A percentile compares a stretch with the other conserved stretches of the same genome.
These are phyloP conservation scores for Spicauda simplicius DNA, from an alignment of 2,888 invertebrate species.

Conservation along the genomic window DNA sequence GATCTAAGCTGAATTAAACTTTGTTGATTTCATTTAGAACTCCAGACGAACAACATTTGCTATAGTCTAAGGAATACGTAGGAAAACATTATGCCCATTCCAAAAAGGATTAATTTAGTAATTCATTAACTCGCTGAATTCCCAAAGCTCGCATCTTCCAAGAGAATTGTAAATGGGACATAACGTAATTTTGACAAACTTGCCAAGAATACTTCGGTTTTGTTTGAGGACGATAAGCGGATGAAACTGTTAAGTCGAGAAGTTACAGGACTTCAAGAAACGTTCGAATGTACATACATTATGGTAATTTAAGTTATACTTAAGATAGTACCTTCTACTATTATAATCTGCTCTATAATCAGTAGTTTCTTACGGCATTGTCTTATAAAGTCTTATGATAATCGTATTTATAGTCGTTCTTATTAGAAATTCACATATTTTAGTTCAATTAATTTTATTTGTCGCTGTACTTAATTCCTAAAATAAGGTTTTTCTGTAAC, in stretches of 20 bases:
- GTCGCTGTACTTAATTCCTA: no score
- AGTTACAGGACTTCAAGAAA: slow-evolving; percentile 3
- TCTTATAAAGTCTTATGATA: no score
- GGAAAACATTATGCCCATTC: neutral
- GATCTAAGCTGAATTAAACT: no score
- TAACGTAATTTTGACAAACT: slow-evolving; percentile 15
- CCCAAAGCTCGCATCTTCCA: neutral
- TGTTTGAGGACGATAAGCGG: slow-evolving; percentile 7
- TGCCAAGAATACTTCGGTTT: neutral
- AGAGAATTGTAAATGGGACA: slow-evolving; percentile 1
- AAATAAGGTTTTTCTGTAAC: no score
- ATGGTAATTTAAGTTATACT: neutral
- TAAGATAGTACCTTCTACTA: no score
- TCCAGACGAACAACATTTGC: neutral
- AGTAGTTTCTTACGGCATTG: no score
- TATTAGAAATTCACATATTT: no score
- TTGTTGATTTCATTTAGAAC: no score
- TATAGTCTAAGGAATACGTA: neutral
- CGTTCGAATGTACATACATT: neutral
- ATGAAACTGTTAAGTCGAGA: slow-evolving; percentile 1
- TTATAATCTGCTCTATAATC: no score
- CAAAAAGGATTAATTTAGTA: neutral
- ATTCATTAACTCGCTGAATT: neutral
- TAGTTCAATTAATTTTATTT: no score
- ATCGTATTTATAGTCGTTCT: no score